A percentile compares a stretch with the other conserved stretches of the same genome.
Evolutionary conservation across 1,140 invertebrate genomes (phyloP).

Genomic region (Sitophilus oryzae): DNA sequence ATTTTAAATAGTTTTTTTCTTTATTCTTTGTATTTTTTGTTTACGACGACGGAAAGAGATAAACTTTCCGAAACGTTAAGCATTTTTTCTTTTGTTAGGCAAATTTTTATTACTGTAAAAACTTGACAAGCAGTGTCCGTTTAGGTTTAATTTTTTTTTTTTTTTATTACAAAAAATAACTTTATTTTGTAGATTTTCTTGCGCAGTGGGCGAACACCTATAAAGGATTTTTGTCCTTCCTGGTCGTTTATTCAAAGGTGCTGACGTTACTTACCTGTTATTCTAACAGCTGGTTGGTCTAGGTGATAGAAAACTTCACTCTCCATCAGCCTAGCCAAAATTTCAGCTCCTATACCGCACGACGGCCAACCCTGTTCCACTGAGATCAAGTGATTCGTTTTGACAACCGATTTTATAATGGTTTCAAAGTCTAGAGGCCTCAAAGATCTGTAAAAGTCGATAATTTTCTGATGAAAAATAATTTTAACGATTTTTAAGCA

Average conservation of each 20-base stretch:
- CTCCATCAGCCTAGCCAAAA: conserved; percentile 90
- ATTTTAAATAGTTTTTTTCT: too few relatives aligned
- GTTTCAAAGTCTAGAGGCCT: conserved; percentile 89
- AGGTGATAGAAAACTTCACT: conserved; percentile 93
- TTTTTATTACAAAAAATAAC: too few relatives aligned
- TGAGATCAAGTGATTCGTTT: conserved; percentile 92
- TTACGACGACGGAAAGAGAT: too few relatives aligned
- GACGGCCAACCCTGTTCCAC: conserved; percentile 97
- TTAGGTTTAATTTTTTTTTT: neutral
- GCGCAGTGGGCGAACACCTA: too few relatives aligned
- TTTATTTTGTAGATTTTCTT: too few relatives aligned
- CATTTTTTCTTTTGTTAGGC: too few relatives aligned
- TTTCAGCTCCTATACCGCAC: conserved; percentile 91
- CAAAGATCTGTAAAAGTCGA: conserved; percentile 61
- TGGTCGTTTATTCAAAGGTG: neutral
- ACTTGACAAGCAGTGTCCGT: neutral
- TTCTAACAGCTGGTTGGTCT: conserved; percentile 87
- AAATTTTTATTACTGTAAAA: too few relatives aligned
- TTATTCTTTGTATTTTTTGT: too few relatives aligned
- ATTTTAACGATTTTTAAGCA: neutral
- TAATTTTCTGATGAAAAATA: neutral
- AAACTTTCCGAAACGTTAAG: too few relatives aligned
- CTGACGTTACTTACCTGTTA: conserved; percentile 54
- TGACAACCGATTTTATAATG: conserved; percentile 83
- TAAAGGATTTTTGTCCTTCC: too few relatives aligned